Percentiles rank a stretch among this genome's conserved stretches.
Evolutionary conservation across 2,113 vertebrate species (phyloP).

Genomic region (Oncorhynchus masou): DNA sequence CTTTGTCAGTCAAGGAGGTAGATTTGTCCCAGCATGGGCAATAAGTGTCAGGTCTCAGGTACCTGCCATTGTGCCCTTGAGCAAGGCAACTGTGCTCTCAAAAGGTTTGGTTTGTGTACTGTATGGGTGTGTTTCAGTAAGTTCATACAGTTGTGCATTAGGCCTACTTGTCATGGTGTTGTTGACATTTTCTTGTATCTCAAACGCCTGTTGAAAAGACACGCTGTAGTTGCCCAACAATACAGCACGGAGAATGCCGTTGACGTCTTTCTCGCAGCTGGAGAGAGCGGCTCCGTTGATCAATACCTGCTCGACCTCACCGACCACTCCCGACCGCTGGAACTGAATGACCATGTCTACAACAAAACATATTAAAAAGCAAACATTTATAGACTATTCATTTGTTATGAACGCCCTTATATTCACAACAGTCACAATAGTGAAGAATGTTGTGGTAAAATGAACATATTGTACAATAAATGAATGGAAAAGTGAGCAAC

Average conservation of each 20-base stretch:
- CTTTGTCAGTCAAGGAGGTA: neutral
- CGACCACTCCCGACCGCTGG: slow-evolving; percentile 44
- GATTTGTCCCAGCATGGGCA: neutral
- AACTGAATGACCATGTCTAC: slow-evolving; percentile 53
- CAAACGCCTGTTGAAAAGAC: neutral
- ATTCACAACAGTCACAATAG: no score
- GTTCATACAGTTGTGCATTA: neutral
- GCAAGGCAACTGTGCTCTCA: neutral
- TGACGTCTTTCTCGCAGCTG: slow-evolving; percentile 26
- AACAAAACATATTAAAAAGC: neutral
- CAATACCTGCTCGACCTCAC: slow-evolving; percentile 44
- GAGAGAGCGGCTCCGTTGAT: slow-evolving; percentile 41
- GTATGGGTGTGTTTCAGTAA: neutral
- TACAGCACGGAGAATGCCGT: slow-evolving; percentile 25
- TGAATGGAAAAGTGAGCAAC: neutral
- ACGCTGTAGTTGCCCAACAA: slow-evolving; percentile 8
- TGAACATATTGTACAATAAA: neutral
- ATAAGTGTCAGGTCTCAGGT: neutral
- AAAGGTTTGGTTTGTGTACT: neutral
- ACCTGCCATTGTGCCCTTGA: neutral
- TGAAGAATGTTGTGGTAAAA: neutral
- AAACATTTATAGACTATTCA: neutral
- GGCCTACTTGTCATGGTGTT: slow-evolving; percentile 38
- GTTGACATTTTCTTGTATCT: slow-evolving; percentile 1
- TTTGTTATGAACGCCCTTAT: neutral